phyloP scores from a whole-genome alignment of 2,888 invertebrate genomes.

The Scaptomyza tumidula region DNA sequence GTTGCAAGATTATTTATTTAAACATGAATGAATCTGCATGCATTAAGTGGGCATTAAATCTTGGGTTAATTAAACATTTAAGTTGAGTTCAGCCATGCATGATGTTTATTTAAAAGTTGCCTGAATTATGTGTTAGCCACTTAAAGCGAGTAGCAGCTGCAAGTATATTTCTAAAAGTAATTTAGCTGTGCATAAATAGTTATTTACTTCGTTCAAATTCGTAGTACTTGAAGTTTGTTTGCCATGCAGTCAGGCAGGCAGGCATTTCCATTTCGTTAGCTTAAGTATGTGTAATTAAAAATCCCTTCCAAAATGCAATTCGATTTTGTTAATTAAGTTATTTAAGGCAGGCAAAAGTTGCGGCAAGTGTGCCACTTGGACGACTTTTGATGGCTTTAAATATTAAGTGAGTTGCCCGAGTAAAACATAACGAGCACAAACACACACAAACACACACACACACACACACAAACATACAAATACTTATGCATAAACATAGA shows the following conservation, averaged over 20 bases:
- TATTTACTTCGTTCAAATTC: neutral
- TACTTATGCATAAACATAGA: neutral
- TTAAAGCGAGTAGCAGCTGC: neutral
- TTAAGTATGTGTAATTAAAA: neutral
- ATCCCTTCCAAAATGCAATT: conserved; percentile 16
- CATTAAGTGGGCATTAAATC: neutral
- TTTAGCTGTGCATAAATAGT: neutral
- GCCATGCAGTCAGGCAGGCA: neutral
- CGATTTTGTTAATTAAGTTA: conserved; percentile 50
- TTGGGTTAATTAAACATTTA: neutral
- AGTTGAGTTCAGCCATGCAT: neutral
- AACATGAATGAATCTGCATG: no score
- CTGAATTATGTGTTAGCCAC: neutral
- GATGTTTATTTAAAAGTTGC: neutral
- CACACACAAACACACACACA: conserved; percentile 20
- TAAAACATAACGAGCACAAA: conserved; percentile 35
- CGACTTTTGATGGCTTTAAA: conserved; percentile 61
- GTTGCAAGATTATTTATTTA: no score
- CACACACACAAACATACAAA: neutral
- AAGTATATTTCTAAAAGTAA: neutral
- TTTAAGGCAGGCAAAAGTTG: conserved; percentile 22
- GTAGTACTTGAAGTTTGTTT: neutral
- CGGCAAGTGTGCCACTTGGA: conserved; percentile 46
- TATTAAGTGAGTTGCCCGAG: conserved; percentile 61
- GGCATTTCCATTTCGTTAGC: neutral